Evolutionary conservation across 2,113 vertebrate species (phyloP).

Genomic region (Fulmarus glacialis): DNA sequence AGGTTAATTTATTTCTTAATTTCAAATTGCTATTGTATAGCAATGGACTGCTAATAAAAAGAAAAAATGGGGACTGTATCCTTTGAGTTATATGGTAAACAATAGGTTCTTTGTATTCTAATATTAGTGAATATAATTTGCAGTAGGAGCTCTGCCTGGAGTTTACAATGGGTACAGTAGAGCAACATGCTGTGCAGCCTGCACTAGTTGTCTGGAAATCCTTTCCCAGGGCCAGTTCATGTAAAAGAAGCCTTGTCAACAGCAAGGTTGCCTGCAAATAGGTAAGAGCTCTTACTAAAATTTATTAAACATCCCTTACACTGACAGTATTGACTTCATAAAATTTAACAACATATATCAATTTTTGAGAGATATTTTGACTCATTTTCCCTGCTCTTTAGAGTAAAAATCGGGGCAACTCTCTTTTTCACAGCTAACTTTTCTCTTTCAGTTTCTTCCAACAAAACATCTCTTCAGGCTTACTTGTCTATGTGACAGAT

Average conservation of each 20-base stretch:
- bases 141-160: neutral
- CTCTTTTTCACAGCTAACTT: neutral
- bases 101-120: neutral
- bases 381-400: neutral
- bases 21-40: neutral
- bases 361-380: neutral
- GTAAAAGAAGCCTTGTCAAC: neutral
- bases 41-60: neutral
- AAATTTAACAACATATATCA: neutral
- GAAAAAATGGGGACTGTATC: neutral
- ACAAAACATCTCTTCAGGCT: neutral
- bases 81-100: neutral
- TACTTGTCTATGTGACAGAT: neutral
- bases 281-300: neutral
- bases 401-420: neutral
- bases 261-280: neutral
- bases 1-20: neutral
- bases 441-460: neutral
- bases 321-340: neutral
- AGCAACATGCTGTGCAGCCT: neutral
- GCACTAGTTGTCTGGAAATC: neutral
- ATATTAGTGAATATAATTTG: neutral
- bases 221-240: neutral
- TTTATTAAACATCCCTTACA: neutral
- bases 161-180: neutral